Conservation (phyloP, 2,113 vertebrate genomes). For the human region DNA sequence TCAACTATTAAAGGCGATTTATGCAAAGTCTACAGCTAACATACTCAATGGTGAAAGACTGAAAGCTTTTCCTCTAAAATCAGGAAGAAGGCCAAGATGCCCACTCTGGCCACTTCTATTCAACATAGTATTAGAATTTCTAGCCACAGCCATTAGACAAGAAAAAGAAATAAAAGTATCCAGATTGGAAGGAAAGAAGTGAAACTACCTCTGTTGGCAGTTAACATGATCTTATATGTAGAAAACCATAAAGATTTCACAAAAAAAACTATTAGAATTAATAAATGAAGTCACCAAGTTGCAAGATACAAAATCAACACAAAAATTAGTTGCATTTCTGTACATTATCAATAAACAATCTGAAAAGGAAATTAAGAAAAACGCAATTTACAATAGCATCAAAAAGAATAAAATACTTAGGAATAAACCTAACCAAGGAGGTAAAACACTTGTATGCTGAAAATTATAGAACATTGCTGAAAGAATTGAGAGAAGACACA, state of each 20-base stretch:
- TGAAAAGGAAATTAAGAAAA: background rate
- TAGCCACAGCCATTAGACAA: background rate
- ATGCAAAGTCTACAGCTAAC: background rate
- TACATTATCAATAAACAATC: background rate
- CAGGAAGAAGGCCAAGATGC: background rate
- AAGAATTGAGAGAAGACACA: background rate
- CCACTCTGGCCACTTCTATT: background rate
- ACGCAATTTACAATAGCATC: background rate
- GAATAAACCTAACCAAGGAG: background rate
- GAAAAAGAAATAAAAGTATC: background rate
- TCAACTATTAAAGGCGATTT: background rate
- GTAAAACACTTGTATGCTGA: background rate
- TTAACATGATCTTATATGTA: background rate
- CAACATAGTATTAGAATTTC: background rate
- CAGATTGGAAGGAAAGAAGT: background rate
- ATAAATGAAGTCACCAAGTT: background rate
- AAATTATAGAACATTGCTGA: background rate
- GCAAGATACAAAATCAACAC: background rate
- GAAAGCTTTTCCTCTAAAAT: background rate
- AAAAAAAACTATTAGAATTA: background rate
- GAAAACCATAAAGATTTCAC: background rate
- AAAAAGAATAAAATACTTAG: background rate
- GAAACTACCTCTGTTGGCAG: background rate
- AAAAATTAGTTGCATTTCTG: background rate
- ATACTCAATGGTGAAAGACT: background rate